phyloP scores from a whole-genome alignment of 2,888 invertebrate species.

The Amblyjoppa proteus region DNA sequence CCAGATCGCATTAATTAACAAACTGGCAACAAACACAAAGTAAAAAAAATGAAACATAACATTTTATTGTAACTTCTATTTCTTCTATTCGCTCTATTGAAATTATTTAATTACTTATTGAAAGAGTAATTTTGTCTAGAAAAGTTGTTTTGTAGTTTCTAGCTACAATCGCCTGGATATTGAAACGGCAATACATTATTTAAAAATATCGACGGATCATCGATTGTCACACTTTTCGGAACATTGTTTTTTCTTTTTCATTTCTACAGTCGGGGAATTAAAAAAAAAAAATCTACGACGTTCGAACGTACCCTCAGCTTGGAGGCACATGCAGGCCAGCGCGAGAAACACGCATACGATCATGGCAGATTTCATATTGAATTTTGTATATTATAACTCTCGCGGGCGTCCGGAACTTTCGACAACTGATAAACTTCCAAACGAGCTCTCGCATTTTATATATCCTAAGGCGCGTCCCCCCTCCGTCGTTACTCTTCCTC shows the following conservation, averaged over 20 bases:
- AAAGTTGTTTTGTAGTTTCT: background rate
- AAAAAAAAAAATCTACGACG: background rate
- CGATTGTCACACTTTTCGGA: background rate
- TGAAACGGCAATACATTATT: background rate
- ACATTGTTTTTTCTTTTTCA: background rate
- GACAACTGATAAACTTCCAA: conserved; percentile 15
- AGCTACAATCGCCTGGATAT: background rate
- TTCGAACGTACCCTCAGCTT: conserved; percentile 21
- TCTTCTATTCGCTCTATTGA: background rate
- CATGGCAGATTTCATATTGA: conserved; percentile 40
- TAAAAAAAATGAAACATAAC: background rate
- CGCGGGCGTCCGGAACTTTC: conserved; percentile 20
- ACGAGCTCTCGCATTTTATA: conserved; percentile 23
- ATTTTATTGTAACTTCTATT: background rate
- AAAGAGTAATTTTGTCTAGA: background rate
- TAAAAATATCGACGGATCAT: background rate
- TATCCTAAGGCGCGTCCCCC: background rate
- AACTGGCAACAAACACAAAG: background rate
- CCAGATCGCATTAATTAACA: background rate
- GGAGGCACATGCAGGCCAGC: conserved; percentile 22
- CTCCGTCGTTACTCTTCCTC: background rate
- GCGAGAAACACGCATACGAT: conserved; percentile 24
- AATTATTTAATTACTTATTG: background rate
- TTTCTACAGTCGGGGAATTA: background rate
- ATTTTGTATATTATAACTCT: background rate